Evolutionary conservation across 2,113 vertebrate genomes (phyloP), one percentile per base, ranked within the genome.

Genomic region (Oophaga pumilio): DNA sequence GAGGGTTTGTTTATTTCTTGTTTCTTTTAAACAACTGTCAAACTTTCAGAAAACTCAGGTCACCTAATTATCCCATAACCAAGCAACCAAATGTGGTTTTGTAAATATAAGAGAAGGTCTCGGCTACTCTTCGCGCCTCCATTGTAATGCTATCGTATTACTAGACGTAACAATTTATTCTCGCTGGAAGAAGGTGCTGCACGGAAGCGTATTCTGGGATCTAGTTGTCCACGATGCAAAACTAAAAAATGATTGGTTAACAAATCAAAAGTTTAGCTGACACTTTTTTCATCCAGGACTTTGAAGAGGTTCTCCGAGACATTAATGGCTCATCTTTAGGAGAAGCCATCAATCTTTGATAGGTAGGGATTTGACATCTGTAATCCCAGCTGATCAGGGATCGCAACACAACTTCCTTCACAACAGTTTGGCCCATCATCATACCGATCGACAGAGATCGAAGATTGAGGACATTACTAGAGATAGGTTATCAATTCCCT

Each of bases 31-130:
- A 91, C 28, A 89, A 91, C 86, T 71, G 64, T n/a, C 68, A 83
- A 88, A 89, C 28, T 91, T 86, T 56, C 18, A 60, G 56, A 28
- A 82, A 89, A 85, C 9, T 89, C 85, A 89, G 64, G 78, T 79
- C 87, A 89, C 82, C 87, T 22, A 73, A 76, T 89, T 18, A 56
- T 87, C 49, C 78, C 81, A 83, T 53, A 89, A 49, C 88, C 71
- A 91, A 0, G 0, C 89, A 93, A 91, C 90, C 86, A 81, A 76
- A 88, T 62, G 89, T 84, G 88, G 82, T 90, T 90, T n/a, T 28
- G 82, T 90, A 92, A 93, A 90, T 71, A 90, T 64, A 90, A 73
- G 79, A 64, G 90, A 59, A 87, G 77, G 71, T 91, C 89, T 89
- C 69, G 82, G 85, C 76, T 90, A 76, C 74, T 84, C 33, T 84